A percentile compares a stretch with the other conserved stretches of the same genome.
Evolutionary conservation across 2,797 vertebrate genomes (phyloP).

Genomic region (Agapornis canus): DNA sequence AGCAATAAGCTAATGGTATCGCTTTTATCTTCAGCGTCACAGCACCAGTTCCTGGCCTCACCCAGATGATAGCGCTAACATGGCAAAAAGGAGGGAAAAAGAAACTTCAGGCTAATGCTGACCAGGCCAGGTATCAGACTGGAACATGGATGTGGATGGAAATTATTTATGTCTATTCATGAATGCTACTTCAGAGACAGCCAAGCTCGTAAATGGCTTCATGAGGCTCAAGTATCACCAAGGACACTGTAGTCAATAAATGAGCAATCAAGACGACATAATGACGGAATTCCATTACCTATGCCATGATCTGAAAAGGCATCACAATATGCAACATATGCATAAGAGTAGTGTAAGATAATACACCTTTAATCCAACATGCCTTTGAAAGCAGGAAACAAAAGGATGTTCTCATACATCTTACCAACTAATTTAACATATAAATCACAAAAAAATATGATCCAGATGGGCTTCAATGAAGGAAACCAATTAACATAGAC

Average conservation of each 20-base stretch:
- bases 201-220: background rate
- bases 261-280: background rate
- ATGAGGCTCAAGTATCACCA: background rate
- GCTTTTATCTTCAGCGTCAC: slow-evolving; percentile 2
- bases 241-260: slow-evolving; percentile 31
- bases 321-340: background rate
- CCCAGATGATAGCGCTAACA: background rate
- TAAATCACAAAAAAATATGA: slow-evolving; percentile 72
- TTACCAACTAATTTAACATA: slow-evolving; percentile 64
- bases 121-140: background rate
- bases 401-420: slow-evolving; percentile 70
- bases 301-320: background rate
- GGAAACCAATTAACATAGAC: slow-evolving; percentile 66
- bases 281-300: background rate
- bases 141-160: background rate
- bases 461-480: slow-evolving; percentile 70
- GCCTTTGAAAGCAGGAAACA: slow-evolving; percentile 63
- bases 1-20: background rate
- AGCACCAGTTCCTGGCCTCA: background rate
- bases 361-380: slow-evolving; percentile 34
- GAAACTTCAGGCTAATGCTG: background rate
- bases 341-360: slow-evolving; percentile 43
- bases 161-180: background rate
- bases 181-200: background rate
- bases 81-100: background rate